Base-by-base conservation (phyloP, 2,888 invertebrate genomes). In the Orgyia antiqua region DNA sequence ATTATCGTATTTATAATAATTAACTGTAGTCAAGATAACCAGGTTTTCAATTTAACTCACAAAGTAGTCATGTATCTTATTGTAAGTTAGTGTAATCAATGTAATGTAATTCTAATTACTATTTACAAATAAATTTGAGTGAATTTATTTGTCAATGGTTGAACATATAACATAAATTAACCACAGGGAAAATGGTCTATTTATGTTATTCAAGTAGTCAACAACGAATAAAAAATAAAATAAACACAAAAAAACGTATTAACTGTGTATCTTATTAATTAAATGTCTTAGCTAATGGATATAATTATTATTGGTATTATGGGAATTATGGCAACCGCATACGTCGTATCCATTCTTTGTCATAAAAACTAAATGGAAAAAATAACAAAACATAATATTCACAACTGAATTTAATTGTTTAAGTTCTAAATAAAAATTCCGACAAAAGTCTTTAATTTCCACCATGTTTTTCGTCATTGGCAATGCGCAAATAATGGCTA, bases 21-120 rank as follows among this genome's bases (percentile, higher is more conserved):
- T 83, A 78, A 83, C 73, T 40, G 62, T 87, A 87, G 86, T 66
- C 87, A 87, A 63, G 86, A 87, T 87, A 87, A 80, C 78, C 86
- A 84, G 82, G 87, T 84, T 87, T 87, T 87, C 73, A 80, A 82
- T 84, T 84, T 69, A 78, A 67, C 70, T 69, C 78, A 80, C 73
- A 73, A 68, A 70, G 59, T 69, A 77, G 70, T 65, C 58, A 51
- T 65, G 59, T 75, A 77, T 71, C 63, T 66, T 73, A 47, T 45
- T 13, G 67, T 83, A 83, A 83, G 77, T 73, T 75, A 83, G 74
- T 47, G 53, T 82, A 78, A 80, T 70, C 62, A 78, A 82, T 83
- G 86, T 86, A 86, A 86, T 84, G 86, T 83, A 83, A 80, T 76
- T 62, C 44, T 40, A 30, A 23, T 38, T 29, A 42, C 46, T 51